These are phyloP conservation scores for Pheosia gnoma DNA, from an alignment of 2,888 invertebrate species.

Conservation along the genomic window DNA sequence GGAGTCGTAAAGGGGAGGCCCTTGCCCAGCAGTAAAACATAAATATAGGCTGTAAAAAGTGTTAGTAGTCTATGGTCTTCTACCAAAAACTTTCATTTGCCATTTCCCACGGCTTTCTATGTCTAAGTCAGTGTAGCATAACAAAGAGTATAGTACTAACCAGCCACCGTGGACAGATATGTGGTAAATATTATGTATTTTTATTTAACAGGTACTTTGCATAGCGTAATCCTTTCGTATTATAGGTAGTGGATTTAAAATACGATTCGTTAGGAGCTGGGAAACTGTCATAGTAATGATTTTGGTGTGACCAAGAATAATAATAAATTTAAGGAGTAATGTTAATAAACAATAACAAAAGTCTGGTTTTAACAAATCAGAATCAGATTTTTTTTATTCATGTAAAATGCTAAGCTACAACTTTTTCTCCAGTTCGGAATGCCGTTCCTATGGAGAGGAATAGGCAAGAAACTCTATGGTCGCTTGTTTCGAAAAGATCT, in stretches of 20 bases:
- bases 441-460: too few relatives aligned
- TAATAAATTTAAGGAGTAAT: neutral
- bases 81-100: slow-evolving; percentile 42
- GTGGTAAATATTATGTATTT: slow-evolving; percentile 12
- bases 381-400: too few relatives aligned
- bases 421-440: too few relatives aligned
- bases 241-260: slow-evolving; percentile 34
- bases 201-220: slow-evolving; percentile 70
- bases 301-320: slow-evolving; percentile 21
- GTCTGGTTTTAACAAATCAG: too few relatives aligned
- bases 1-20: too few relatives aligned
- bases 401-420: too few relatives aligned
- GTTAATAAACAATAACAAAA: too few relatives aligned
- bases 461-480: too few relatives aligned
- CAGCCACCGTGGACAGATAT: slow-evolving; percentile 39
- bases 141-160: slow-evolving; percentile 45
- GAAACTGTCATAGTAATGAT: slow-evolving; percentile 13
- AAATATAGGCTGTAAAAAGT: too few relatives aligned
- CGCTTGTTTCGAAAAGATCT: too few relatives aligned
- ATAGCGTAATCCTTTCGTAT: slow-evolving; percentile 62
- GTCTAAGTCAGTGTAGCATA: slow-evolving; percentile 44
- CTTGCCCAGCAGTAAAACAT: too few relatives aligned
- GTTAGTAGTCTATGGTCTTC: neutral
- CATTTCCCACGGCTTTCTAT: slow-evolving; percentile 59
- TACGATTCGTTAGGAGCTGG: slow-evolving; percentile 7